Conservation (phyloP, 2,797 vertebrate species). For the Gobio occitaniae region DNA sequence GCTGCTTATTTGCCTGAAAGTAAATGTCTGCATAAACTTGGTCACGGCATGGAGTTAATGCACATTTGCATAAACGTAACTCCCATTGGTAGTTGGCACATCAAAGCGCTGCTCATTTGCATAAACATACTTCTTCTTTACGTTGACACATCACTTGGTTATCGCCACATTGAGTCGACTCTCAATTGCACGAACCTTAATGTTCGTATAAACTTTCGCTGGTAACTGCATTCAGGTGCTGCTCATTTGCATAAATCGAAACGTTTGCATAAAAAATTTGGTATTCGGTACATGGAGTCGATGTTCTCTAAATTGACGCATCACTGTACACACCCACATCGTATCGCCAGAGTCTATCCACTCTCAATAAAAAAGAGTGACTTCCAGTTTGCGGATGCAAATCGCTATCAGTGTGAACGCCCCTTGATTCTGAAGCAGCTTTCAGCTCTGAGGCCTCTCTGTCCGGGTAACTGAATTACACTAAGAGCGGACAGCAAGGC, state of each 20-base stretch:
- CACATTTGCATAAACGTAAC: neutral
- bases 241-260: neutral
- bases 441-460: slow-evolving; percentile 53
- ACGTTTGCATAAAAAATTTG: too few species aligned
- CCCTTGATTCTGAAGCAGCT: slow-evolving; percentile 42
- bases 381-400: neutral
- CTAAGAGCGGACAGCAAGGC: slow-evolving; percentile 50
- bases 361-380: neutral
- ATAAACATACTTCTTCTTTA: neutral
- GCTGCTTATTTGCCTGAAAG: too few species aligned
- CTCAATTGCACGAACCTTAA: neutral
- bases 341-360: neutral
- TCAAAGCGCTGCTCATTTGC: neutral
- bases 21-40: too few species aligned
- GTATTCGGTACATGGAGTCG: too few species aligned
- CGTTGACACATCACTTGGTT: neutral
- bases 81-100: neutral
- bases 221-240: neutral
- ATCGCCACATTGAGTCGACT: neutral
- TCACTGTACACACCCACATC: neutral
- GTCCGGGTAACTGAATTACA: slow-evolving; percentile 53
- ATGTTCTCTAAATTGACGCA: neutral
- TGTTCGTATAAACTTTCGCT: neutral
- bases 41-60: too few species aligned
- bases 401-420: slow-evolving; percentile 26